Evolutionary conservation across 2,888 invertebrate species (phyloP), one percentile per base, ranked within the genome.

Genomic region (Neoaliturus tenellus): DNA sequence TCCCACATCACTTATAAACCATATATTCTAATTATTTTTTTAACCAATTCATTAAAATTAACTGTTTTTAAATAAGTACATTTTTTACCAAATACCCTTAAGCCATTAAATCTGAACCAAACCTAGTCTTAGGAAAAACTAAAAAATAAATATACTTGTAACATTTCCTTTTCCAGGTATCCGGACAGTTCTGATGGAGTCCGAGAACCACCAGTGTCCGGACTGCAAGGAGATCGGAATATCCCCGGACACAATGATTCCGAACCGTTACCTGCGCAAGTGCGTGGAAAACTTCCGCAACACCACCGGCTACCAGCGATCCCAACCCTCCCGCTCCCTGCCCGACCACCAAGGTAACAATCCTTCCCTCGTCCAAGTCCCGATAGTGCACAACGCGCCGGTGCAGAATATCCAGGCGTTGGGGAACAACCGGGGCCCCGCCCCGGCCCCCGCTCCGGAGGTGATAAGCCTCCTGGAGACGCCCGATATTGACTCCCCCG

Each of bases 181-280:
- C 84, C 93, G 98, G 86, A 96, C 95, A 85, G 95, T 95, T 69
- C 91, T 99, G 73, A 90, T 99, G 83, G 98, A 98, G 89, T 97
- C 98, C 0, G 98, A 98, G 89, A 98, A 98, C 85, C 98, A 98
- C 88, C 97, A 98, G 90, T 99, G 99, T 90, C 98, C 98, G 0
- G 96, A 97, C 88, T 99, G 99, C 90, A 95, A 96, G 84, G 98
- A 98, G 90, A 96, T 96, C 88, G 98, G 97, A 88, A 96, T 98
- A 69, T 97, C 98, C 0, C 98, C 98, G 0, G 97, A 96, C 73
- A 97, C 97, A 0, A 92, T 99, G 58, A 98, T 98, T 88, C 98
- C 98, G 1, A 98, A 98, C 90, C 93, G 98, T 88, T 98, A 97
- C 91, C 91, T 98, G 84, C 93, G 98, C 69, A 97, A 95, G 88